phyloP scores from a whole-genome alignment of 1,140 invertebrate species.

The Drosophila albomicans region DNA sequence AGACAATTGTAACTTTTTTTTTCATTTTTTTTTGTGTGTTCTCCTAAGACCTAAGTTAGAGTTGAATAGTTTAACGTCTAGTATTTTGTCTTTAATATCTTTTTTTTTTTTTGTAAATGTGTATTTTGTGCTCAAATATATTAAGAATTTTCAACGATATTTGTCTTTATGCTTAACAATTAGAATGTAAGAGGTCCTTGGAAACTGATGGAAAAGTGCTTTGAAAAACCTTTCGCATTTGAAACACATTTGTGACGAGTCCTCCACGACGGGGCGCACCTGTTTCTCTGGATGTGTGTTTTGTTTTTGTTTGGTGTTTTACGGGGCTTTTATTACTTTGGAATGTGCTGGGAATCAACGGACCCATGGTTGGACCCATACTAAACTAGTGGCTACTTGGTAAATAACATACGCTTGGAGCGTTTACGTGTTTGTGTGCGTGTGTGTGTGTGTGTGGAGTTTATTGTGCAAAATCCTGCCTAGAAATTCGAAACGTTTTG shows the following conservation, averaged over 20 bases:
- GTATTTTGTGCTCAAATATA: constrained; percentile 67
- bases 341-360: constrained; percentile 62
- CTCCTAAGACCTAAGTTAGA: constrained; percentile 59
- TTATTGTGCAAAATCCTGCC: constrained; percentile 58
- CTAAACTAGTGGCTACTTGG: constrained; percentile 48
- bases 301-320: too few species aligned
- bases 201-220: constrained; percentile 37
- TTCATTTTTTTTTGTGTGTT: constrained; percentile 10
- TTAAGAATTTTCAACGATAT: constrained; percentile 60
- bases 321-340: constrained; percentile 42
- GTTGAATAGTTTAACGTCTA: constrained; percentile 64
- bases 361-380: constrained; percentile 44
- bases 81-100: constrained; percentile 54
- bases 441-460: constrained; percentile 21
- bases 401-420: constrained; percentile 55
- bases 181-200: constrained; percentile 50
- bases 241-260: constrained; percentile 52
- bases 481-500: constrained; percentile 75
- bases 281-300: constrained; percentile 21
- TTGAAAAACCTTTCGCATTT: constrained; percentile 29
- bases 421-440: constrained; percentile 7
- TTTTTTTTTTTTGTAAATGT: constrained; percentile 50
- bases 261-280: constrained; percentile 21
- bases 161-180: constrained; percentile 52
- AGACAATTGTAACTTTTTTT: constrained; percentile 63